Evolutionary conservation across 2,113 vertebrate genomes (phyloP).

Genomic region (Xiphophorus couchianus): DNA sequence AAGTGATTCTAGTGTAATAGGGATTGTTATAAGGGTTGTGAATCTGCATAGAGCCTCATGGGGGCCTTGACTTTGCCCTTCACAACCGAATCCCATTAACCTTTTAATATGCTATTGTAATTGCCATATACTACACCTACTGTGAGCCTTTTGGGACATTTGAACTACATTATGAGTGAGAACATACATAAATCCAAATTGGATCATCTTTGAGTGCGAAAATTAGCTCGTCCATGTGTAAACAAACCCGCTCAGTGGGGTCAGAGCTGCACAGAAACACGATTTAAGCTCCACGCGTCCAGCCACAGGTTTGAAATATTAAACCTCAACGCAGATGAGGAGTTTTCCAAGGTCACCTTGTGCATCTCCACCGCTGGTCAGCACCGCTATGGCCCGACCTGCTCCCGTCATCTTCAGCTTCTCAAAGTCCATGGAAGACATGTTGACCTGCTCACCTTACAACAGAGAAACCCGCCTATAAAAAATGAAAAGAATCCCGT

Average conservation of each 20-base stretch:
- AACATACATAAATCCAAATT: background rate
- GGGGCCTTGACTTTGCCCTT: background rate
- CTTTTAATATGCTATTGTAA: background rate
- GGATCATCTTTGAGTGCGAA: background rate
- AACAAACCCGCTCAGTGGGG: background rate
- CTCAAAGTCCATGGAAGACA: constrained; percentile 81
- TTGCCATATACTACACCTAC: background rate
- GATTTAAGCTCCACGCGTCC: rapidly evolving
- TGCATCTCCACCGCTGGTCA: constrained; percentile 95
- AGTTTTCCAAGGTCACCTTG: constrained; percentile 84
- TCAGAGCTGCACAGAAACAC: background rate
- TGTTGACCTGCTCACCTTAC: constrained; percentile 31
- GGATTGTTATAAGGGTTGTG: background rate
- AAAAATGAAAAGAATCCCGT: background rate
- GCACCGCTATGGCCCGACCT: constrained; percentile 88
- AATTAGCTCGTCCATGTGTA: background rate
- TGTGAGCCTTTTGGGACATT: constrained; percentile 16
- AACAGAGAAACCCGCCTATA: too few relatives aligned
- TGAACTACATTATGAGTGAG: constrained; percentile 15
- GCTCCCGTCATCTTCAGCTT: constrained; percentile 87
- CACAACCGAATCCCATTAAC: background rate
- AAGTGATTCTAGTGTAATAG: too few relatives aligned
- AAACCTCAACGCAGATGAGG: rapidly evolving
- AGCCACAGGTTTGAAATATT: background rate
- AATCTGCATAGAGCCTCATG: background rate